Evolutionary conservation across 1,140 invertebrate species (phyloP), one percentile per base, ranked within the genome.

Genomic region (Chrysoperla carnea): DNA sequence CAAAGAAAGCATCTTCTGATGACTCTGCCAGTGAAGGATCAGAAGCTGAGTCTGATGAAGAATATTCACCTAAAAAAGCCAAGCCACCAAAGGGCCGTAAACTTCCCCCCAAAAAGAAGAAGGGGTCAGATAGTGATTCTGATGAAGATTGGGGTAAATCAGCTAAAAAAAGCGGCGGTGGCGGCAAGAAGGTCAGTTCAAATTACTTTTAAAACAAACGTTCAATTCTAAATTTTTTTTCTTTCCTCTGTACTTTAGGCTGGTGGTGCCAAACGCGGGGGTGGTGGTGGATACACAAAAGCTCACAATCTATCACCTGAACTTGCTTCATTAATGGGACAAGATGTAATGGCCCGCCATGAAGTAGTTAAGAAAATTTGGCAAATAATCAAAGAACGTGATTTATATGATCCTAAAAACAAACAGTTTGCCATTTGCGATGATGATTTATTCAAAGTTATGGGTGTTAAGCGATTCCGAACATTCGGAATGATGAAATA

Each of bases 401-500:
- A 93, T 56, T 69, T 95, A 33, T 87, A 86, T 67, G 88, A 93
- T 58, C 88, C 87, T 7, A 90, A 86, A 53, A 93, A 94, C 61
- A 93, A 88, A 61, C 88, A 92, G 59, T 93, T 77, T 56, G 87
- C 88, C 37, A 85, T 93, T 51, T 94, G 89, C 63, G 88, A 95
- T 57, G 86, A 89, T 36, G 83, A 90, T 43, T 64, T 94, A 11
- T 67, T 82, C 59, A 88, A 87, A 64, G 81, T 94, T 37, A 84
- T 94, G 57, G 87, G 85, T 14, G 78, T 83, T 0, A 88, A 89
- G 58, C 77, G 85, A 47, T 90, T 92, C 73, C 76, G 84, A 53
- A 89, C 83, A 33, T 92, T 91, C 51, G 86, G 84, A 50, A 93
- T 93, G 88, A 88, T 94, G 81, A 93, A 93, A 60, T 87, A 88